A percentile compares a stretch with the other conserved stretches of the same genome.
These are phyloP conservation scores for Mallotus villosus DNA, from an alignment of 2,797 vertebrate genomes.

Conservation along the genomic window DNA sequence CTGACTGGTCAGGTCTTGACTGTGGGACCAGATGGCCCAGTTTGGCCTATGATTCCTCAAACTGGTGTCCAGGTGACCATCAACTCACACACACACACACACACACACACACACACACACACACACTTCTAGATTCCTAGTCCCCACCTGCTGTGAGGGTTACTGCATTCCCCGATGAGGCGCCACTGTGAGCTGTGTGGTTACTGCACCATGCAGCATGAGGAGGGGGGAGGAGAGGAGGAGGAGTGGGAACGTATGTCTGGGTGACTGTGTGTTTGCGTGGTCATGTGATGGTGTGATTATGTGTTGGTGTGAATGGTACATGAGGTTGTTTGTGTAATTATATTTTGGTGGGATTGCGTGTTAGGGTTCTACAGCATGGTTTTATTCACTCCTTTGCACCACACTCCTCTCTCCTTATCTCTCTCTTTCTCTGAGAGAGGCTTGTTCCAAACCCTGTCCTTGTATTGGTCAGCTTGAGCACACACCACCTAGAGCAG, in stretches of 20 bases:
- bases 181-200: background rate
- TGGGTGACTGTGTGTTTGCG: no score
- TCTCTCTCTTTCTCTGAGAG: background rate
- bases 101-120: conserved; percentile 6
- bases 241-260: no score
- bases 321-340: no score
- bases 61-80: conserved; percentile 47
- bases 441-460: conserved; percentile 40
- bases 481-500: background rate
- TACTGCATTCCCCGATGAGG: no score
- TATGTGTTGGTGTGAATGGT: no score
- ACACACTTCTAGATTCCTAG: background rate
- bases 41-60: conserved; percentile 57
- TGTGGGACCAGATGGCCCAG: conserved; percentile 60
- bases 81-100: conserved; percentile 9
- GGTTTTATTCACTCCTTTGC: no score
- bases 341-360: no score
- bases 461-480: conserved; percentile 50
- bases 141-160: background rate
- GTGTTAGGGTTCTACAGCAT: no score
- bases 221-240: background rate
- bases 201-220: background rate
- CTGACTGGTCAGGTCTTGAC: conserved; percentile 61
- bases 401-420: background rate
- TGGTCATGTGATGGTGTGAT: no score